Percentiles rank a stretch among this genome's conserved stretches.
Conservation (phyloP, 1,140 invertebrate genomes). For the Papilio aristodemus region DNA sequence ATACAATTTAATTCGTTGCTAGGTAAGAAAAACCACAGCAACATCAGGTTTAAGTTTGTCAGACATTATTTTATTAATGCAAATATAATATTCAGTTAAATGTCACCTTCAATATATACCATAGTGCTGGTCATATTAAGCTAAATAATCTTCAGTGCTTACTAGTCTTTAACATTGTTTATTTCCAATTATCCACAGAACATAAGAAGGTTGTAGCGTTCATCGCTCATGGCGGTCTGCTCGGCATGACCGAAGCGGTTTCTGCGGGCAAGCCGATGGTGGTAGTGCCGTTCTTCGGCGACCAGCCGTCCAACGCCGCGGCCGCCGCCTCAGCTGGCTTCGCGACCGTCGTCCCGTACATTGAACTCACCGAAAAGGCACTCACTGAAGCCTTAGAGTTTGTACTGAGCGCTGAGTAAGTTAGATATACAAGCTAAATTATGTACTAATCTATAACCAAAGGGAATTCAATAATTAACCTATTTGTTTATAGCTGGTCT, state of each 20-base stretch:
- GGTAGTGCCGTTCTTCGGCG: slow-evolving; percentile 82
- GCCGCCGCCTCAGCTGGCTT: slow-evolving; percentile 62
- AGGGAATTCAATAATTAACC: too few species aligned
- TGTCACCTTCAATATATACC: too few species aligned
- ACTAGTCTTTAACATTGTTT: not conserved
- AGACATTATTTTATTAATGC: too few species aligned
- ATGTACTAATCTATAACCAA: too few species aligned
- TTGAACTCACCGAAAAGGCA: slow-evolving; percentile 62
- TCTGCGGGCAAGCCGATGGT: slow-evolving; percentile 85
- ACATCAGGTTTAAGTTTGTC: too few species aligned
- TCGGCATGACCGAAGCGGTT: slow-evolving; percentile 84
- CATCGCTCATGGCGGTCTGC: slow-evolving; percentile 85
- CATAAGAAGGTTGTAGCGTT: slow-evolving; percentile 85
- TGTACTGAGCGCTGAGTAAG: slow-evolving; percentile 76
- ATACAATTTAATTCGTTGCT: too few species aligned
- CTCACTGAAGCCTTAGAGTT: slow-evolving; percentile 61
- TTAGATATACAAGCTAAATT: too few species aligned
- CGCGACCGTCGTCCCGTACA: slow-evolving; percentile 59
- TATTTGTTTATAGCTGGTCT: too few species aligned
- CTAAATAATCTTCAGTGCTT: too few species aligned
- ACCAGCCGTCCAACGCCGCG: slow-evolving; percentile 81
- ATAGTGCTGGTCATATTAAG: too few species aligned
- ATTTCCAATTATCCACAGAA: slow-evolving; percentile 59
- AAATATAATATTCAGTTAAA: too few species aligned
- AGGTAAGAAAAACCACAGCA: too few species aligned